These are phyloP conservation scores for Apamea crenata DNA, from an alignment of 2,888 invertebrate genomes.

Conservation along the genomic window DNA sequence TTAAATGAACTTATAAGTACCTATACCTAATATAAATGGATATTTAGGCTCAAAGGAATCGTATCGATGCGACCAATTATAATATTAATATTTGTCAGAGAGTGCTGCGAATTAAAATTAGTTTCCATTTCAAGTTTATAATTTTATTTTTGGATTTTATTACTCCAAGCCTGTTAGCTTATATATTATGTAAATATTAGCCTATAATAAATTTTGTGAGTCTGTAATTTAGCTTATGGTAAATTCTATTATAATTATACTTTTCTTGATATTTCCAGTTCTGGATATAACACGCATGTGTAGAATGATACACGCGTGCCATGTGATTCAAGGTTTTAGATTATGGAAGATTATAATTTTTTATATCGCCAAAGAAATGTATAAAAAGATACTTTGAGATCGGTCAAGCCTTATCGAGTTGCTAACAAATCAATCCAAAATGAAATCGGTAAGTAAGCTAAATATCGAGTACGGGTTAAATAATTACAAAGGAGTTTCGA, in stretches of 20 bases:
- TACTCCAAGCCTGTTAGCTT: not conserved
- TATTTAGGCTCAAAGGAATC: not conserved
- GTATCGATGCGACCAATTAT: not conserved
- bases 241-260: slow-evolving; percentile 2
- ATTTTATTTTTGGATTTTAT: not conserved
- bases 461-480: not conserved
- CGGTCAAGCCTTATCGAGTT: slow-evolving; percentile 21
- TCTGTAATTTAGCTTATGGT: not conserved
- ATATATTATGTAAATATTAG: not conserved
- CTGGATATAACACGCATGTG: not conserved
- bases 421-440: slow-evolving; percentile 18
- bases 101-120: slow-evolving; percentile 20
- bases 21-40: not conserved
- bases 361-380: slow-evolving; percentile 29
- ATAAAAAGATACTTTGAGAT: slow-evolving; percentile 39
- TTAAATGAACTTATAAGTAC: not conserved
- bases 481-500: not conserved
- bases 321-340: slow-evolving; percentile 1
- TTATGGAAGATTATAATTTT: slow-evolving; percentile 11
- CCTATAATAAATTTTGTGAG: not conserved
- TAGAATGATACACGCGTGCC: slow-evolving; percentile 14
- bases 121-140: slow-evolving; percentile 27
- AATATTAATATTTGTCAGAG: slow-evolving; percentile 15
- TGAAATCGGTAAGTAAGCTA: slow-evolving; percentile 45
- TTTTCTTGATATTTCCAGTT: slow-evolving; percentile 35